A percentile compares a stretch with the other conserved stretches of the same genome.
Evolutionary conservation across 2,113 vertebrate species (phyloP).

Genomic region (Gambusia holbrooki): DNA sequence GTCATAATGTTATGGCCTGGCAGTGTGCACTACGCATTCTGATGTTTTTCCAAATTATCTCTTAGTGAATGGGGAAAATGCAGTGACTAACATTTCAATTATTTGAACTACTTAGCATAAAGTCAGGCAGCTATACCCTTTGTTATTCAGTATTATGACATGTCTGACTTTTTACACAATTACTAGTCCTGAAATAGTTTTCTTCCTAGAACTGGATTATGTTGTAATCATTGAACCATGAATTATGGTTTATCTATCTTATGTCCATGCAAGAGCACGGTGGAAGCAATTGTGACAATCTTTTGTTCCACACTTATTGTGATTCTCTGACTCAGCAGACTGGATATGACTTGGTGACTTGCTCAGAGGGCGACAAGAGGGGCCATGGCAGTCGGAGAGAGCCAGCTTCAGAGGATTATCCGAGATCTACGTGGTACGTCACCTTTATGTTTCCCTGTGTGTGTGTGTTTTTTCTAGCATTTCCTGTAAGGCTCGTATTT

Average conservation of each 20-base stretch:
- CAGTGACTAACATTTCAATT: too few species aligned
- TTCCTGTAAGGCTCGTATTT: too few species aligned
- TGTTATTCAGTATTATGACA: too few species aligned
- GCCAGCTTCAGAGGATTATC: conserved; percentile 94
- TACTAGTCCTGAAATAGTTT: background rate
- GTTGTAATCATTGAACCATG: background rate
- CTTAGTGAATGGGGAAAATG: too few species aligned
- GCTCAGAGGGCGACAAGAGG: conserved; percentile 57
- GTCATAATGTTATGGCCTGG: too few species aligned
- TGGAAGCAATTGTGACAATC: conserved; percentile 20
- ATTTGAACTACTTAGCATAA: too few species aligned
- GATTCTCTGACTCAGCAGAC: conserved; percentile 76
- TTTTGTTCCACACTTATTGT: conserved; percentile 56
- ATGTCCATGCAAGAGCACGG: conserved; percentile 6
- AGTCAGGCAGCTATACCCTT: too few species aligned
- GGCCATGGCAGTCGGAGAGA: conserved; percentile 87
- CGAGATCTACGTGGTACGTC: conserved; percentile 89
- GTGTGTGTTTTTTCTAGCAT: background rate
- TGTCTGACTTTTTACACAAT: too few species aligned
- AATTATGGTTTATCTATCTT: background rate
- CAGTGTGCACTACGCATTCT: too few species aligned
- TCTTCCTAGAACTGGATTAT: background rate
- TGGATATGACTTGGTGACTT: conserved; percentile 72
- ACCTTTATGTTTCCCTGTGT: conserved; percentile 36
- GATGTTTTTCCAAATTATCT: too few species aligned